Conservation (phyloP, 2,113 vertebrate genomes). For the Passer domesticus region DNA sequence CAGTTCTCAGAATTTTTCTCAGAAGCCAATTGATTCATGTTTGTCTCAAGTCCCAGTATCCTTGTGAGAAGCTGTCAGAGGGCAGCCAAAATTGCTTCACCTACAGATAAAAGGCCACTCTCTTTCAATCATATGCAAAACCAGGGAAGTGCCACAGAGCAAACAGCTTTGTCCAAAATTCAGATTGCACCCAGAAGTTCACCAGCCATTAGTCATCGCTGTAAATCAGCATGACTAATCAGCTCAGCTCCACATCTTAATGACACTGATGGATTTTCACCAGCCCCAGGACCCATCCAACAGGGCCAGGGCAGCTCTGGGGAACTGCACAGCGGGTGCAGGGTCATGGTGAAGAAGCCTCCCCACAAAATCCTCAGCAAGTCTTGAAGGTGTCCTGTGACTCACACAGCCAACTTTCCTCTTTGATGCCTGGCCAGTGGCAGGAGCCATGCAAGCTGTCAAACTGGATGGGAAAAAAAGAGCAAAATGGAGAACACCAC, state of each 20-base stretch:
- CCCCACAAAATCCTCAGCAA: not conserved
- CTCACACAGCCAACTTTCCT: not conserved
- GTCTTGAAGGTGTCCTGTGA: not conserved
- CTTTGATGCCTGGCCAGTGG: not conserved
- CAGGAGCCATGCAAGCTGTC: not conserved
- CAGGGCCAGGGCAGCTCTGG: not conserved
- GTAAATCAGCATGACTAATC: not conserved
- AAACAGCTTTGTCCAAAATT: not conserved
- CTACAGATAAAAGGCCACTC: not conserved
- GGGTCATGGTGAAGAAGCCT: not conserved
- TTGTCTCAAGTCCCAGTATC: not conserved
- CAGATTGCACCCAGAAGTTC: not conserved
- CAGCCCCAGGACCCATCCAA: not conserved
- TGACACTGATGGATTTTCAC: not conserved
- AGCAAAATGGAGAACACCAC: not conserved
- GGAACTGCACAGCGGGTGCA: not conserved
- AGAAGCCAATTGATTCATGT: conserved; percentile 10
- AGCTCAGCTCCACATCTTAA: not conserved
- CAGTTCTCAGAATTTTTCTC: conserved; percentile 16
- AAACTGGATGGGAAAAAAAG: not conserved
- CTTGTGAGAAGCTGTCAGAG: conserved; percentile 25
- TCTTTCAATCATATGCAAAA: not conserved
- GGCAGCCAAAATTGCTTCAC: conserved; percentile 33
- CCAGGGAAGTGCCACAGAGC: not conserved
- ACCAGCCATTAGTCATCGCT: not conserved